Conservation (phyloP, 2,888 invertebrate species). For the Axea sp. region DNA sequence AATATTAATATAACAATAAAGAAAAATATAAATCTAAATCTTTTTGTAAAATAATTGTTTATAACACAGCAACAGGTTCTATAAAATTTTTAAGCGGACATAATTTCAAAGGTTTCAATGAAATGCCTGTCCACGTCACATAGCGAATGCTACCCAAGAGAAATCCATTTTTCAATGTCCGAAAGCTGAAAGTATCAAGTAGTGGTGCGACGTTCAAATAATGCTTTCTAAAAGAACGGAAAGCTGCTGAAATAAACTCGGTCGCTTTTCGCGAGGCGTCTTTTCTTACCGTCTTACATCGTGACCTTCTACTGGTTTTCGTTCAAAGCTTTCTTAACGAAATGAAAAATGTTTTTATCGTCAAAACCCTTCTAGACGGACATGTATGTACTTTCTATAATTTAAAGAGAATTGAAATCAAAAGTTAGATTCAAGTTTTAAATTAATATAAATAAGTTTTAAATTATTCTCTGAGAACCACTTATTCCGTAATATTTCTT, state of each 20-base stretch:
- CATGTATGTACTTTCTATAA: too few species aligned
- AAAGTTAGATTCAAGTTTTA: too few species aligned
- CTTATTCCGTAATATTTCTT: too few species aligned
- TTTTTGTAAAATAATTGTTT: too few species aligned
- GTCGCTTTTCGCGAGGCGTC: slow-evolving; percentile 48
- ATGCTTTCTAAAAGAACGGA: slow-evolving; percentile 54
- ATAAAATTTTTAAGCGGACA: slow-evolving; percentile 5
- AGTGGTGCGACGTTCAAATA: slow-evolving; percentile 47
- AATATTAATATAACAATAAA: too few species aligned
- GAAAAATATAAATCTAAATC: too few species aligned
- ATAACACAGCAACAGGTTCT: slow-evolving; percentile 47
- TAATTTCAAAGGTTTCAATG: slow-evolving; percentile 38
- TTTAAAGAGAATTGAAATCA: too few species aligned
- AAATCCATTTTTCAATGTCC: slow-evolving; percentile 58
- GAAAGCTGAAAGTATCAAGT: slow-evolving; percentile 48
- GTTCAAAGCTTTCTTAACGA: slow-evolving; percentile 41
- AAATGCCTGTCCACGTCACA: slow-evolving; percentile 50
- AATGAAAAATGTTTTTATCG: slow-evolving; percentile 57
- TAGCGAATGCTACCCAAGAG: slow-evolving; percentile 37
- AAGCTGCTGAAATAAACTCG: slow-evolving; percentile 55
- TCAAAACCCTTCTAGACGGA: too few species aligned
- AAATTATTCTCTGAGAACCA: too few species aligned
- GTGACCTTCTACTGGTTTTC: slow-evolving; percentile 45
- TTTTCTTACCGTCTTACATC: slow-evolving; percentile 56
- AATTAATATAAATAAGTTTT: too few species aligned